Evolutionary conservation across 2,113 vertebrate genomes (phyloP).

Genomic region (Pachycephala philippinensis): DNA sequence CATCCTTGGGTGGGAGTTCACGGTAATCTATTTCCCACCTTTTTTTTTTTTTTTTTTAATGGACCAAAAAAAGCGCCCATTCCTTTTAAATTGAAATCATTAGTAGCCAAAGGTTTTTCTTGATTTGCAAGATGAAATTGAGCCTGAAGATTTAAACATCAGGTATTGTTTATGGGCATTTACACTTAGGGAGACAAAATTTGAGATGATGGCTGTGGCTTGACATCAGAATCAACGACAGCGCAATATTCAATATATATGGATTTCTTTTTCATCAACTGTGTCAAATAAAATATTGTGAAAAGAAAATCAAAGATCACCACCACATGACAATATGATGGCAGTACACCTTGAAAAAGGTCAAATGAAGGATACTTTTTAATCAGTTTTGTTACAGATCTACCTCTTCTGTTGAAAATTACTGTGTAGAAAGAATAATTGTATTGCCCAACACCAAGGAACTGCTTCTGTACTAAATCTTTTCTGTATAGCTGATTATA

Average conservation of each 20-base stretch:
- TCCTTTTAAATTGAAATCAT: not conserved
- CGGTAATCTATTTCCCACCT: not conserved
- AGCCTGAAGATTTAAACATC: not conserved
- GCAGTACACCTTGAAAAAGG: not conserved
- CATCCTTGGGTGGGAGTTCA: not conserved
- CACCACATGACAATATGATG: not conserved
- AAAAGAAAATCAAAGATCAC: conserved; percentile 51
- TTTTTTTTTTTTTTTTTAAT: not conserved
- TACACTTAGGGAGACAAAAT: not conserved
- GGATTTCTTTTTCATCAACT: conserved; percentile 39
- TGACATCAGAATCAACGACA: not conserved
- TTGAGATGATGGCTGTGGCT: not conserved
- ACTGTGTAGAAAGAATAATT: not conserved
- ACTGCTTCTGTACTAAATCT: not conserved
- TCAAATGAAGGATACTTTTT: not conserved
- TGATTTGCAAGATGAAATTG: not conserved
- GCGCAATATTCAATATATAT: conserved; percentile 33
- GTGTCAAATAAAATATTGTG: conserved; percentile 28
- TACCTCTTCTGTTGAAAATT: not conserved
- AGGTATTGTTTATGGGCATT: not conserved
- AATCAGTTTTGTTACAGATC: not conserved
- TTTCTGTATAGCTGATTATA: not conserved
- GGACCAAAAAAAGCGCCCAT: not conserved
- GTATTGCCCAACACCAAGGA: not conserved
- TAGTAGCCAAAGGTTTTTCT: not conserved